phyloP scores from a whole-genome alignment of 2,888 invertebrate genomes.

The Archips xylosteana region DNA sequence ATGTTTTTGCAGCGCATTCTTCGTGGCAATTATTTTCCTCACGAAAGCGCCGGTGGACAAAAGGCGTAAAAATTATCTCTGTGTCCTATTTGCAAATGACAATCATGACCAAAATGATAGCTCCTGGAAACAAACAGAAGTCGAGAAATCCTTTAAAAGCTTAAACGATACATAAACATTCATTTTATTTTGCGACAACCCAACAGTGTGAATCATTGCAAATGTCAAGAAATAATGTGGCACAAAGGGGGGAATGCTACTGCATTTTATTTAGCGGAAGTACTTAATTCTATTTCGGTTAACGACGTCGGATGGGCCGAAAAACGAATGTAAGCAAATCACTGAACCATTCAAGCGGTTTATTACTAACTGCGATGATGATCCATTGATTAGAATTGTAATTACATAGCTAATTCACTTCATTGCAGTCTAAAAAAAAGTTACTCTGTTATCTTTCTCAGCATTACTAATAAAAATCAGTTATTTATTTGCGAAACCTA shows the following conservation, averaged over 20 bases:
- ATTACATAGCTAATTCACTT: conserved; percentile 22
- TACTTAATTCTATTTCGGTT: conserved; percentile 74
- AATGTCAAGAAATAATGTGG: conserved; percentile 47
- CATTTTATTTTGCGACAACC: conserved; percentile 15
- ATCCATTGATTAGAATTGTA: conserved; percentile 34
- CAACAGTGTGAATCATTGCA: conserved; percentile 46
- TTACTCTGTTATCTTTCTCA: neutral
- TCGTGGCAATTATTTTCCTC: too few species aligned
- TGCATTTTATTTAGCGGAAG: conserved; percentile 70
- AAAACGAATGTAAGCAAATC: conserved; percentile 61
- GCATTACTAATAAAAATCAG: neutral
- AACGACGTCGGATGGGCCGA: conserved; percentile 52
- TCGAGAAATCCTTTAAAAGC: neutral
- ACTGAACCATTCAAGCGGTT: conserved; percentile 52
- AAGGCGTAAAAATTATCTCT: too few species aligned
- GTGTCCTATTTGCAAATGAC: too few species aligned
- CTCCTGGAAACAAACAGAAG: neutral
- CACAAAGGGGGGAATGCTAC: conserved; percentile 50
- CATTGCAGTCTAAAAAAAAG: conserved; percentile 4
- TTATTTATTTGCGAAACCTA: conserved; percentile 2
- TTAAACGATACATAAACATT: conserved; percentile 8
- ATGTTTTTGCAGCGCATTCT: too few species aligned
- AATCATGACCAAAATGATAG: neutral
- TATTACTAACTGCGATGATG: conserved; percentile 42
- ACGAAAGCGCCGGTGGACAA: too few species aligned